Evolutionary conservation across 2,113 vertebrate species (phyloP).

Genomic region (Laticauda colubrina): DNA sequence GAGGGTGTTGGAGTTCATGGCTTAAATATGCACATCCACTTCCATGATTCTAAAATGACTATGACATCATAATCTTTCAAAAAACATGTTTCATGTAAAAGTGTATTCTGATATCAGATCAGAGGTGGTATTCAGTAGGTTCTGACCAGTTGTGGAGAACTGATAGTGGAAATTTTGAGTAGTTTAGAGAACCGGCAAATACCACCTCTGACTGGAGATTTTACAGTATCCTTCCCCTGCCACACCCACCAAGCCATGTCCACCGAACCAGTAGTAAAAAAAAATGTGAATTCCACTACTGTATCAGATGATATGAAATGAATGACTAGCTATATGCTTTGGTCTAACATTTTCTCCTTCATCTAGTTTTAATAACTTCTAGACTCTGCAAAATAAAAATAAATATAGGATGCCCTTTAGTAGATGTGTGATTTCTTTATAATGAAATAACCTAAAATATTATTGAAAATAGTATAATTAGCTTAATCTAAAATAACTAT

Average conservation of each 20-base stretch:
- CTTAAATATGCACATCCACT: neutral
- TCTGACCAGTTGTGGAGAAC: too few species aligned
- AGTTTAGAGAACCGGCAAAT: too few species aligned
- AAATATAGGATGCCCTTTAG: neutral
- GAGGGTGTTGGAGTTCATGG: neutral
- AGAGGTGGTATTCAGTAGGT: too few species aligned
- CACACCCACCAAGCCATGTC: too few species aligned
- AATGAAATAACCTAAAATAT: neutral
- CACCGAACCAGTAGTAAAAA: too few species aligned
- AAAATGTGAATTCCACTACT: too few species aligned
- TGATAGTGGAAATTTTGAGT: too few species aligned
- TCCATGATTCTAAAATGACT: neutral
- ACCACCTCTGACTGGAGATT: too few species aligned
- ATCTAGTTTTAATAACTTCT: neutral
- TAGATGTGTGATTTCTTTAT: fast-evolving
- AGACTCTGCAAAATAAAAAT: neutral
- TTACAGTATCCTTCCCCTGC: too few species aligned
- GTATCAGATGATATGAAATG: neutral
- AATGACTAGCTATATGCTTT: neutral
- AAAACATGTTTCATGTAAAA: neutral
- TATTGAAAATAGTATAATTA: neutral
- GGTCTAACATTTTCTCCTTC: neutral
- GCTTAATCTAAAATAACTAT: neutral
- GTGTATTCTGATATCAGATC: neutral
- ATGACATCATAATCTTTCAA: neutral